Conservation (phyloP, 2,797 vertebrate genomes). For the Sibirionetta formosa region DNA sequence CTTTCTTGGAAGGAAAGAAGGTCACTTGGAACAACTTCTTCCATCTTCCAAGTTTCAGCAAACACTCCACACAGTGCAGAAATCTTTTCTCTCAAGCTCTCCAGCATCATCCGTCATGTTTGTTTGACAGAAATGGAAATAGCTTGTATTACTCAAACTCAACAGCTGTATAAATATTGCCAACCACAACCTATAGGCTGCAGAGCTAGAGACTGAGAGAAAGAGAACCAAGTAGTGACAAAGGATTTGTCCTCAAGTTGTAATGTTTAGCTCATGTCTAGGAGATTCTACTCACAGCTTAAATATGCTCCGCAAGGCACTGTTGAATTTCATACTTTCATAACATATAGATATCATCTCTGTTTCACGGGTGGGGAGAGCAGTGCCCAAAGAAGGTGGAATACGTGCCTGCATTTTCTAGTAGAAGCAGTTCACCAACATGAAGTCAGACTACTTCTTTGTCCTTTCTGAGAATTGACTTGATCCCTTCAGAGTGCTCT, state of each 20-base stretch:
- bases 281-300: background rate
- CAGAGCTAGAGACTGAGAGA: background rate
- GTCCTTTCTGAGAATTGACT: background rate
- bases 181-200: background rate
- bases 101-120: background rate
- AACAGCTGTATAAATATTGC: background rate
- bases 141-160: background rate
- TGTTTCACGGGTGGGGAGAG: background rate
- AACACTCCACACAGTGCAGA: background rate
- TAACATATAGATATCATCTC: background rate
- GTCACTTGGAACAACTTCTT: background rate
- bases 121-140: background rate
- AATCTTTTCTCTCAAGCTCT: background rate
- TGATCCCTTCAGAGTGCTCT: background rate
- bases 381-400: background rate
- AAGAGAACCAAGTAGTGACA: fast-evolving
- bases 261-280: background rate
- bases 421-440: background rate
- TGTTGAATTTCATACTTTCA: background rate
- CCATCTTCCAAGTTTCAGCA: background rate
- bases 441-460: background rate
- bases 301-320: background rate
- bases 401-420: background rate
- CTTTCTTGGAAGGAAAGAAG: background rate
- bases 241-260: background rate